These are phyloP conservation scores for Mormyrus iriodes DNA, from an alignment of 2,113 vertebrate genomes.

Conservation along the genomic window DNA sequence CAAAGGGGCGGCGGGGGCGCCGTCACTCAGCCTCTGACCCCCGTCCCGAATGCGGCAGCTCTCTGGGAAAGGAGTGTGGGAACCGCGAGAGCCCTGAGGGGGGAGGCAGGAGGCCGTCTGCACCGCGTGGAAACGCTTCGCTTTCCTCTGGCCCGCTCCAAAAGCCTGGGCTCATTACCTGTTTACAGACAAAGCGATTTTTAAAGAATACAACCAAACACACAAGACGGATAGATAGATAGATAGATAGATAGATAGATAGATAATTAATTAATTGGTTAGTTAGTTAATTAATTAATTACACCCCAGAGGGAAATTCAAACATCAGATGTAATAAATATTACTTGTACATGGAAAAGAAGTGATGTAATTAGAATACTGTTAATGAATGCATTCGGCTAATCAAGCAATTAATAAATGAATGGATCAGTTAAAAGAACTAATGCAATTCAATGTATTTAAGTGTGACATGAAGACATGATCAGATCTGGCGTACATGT, in stretches of 20 bases:
- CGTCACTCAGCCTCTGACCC: slow-evolving; percentile 21
- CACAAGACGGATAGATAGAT: not conserved
- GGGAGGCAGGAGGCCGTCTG: slow-evolving; percentile 49
- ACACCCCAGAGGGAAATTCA: not conserved
- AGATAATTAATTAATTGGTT: no score
- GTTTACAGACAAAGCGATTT: not conserved
- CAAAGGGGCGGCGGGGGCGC: slow-evolving; percentile 41
- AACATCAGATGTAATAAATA: not conserved
- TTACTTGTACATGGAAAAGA: not conserved
- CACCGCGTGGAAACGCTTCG: slow-evolving; percentile 25
- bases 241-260: not conserved
- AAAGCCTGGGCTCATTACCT: not conserved
- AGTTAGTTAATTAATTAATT: no score
- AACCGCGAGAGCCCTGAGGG: slow-evolving; percentile 55
- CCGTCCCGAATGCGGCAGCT: not conserved
- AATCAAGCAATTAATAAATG: not conserved
- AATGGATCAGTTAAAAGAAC: not conserved
- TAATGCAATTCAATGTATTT: not conserved
- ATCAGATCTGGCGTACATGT: not conserved
- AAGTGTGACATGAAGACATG: not conserved
- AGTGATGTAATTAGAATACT: not conserved
- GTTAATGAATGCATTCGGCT: not conserved
- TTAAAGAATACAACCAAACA: not conserved
- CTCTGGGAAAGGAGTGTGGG: slow-evolving; percentile 34
- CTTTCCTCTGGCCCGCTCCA: not conserved